phyloP scores from a whole-genome alignment of 2,797 vertebrate species.

The Cheracebus regulus region DNA sequence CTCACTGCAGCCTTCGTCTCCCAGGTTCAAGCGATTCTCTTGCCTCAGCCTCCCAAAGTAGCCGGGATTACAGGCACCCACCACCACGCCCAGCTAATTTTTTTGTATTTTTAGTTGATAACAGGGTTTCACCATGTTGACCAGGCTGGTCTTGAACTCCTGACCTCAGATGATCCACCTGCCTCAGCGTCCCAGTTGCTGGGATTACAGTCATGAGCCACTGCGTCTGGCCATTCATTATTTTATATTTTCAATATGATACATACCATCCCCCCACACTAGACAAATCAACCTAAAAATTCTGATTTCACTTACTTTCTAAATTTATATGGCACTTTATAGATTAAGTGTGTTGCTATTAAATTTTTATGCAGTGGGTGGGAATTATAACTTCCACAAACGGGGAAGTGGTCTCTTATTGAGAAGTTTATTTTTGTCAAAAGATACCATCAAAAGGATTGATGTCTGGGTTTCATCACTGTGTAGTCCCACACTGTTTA shows the following conservation, averaged over 20 bases:
- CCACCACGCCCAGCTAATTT: not conserved
- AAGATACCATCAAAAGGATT: not conserved
- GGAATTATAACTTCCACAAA: not conserved
- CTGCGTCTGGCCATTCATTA: not conserved
- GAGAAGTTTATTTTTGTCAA: slow-evolving; percentile 18
- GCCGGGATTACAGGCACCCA: not conserved
- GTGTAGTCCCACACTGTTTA: not conserved
- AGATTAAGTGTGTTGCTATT: not conserved
- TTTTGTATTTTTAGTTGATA: not conserved
- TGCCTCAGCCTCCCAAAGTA: not conserved
- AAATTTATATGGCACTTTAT: not conserved
- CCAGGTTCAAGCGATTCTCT: not conserved
- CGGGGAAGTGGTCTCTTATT: not conserved
- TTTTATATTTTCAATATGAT: not conserved
- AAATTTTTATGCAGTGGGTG: not conserved
- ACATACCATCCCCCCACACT: not conserved
- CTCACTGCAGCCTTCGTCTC: not conserved
- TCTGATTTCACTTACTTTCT: slow-evolving; percentile 8
- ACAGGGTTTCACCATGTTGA: not conserved
- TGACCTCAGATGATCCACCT: not conserved
- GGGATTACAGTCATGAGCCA: not conserved
- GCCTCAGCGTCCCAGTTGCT: not conserved
- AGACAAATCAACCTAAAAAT: not conserved
- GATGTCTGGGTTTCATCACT: not conserved
- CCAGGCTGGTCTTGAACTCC: not conserved